phyloP scores from a whole-genome alignment of 2,888 invertebrate genomes.

The Leptarthrus brevirostris region DNA sequence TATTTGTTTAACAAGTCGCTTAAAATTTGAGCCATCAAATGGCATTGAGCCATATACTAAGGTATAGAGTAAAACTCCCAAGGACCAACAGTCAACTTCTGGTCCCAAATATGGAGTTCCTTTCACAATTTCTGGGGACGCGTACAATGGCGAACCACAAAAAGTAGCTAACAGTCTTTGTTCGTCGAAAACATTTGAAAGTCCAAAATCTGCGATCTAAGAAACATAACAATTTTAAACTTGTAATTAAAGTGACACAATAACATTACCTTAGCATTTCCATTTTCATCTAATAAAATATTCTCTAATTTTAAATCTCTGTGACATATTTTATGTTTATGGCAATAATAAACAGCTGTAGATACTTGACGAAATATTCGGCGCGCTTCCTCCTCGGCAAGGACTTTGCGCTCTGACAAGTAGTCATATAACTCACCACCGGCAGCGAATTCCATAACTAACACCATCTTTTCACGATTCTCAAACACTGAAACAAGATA shows the following conservation, averaged over 20 bases:
- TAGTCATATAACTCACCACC: conserved; percentile 99
- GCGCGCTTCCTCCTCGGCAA: conserved; percentile 91
- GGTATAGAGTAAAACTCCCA: conserved; percentile 97
- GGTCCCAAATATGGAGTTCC: conserved; percentile 97
- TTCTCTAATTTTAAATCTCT: conserved; percentile 96
- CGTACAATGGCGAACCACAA: conserved; percentile 96
- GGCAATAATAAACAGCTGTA: conserved; percentile 97
- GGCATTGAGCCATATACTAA: conserved; percentile 99
- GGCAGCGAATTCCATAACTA: conserved; percentile 99
- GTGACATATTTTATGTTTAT: conserved; percentile 98
- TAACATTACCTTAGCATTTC: conserved; percentile 86
- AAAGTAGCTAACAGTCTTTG: conserved; percentile 88
- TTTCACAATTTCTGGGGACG: conserved; percentile 97
- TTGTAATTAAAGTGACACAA: background rate
- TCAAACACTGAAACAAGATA: conserved; percentile 91
- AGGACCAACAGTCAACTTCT: conserved; percentile 94
- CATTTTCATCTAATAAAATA: conserved; percentile 90
- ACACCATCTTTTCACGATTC: conserved; percentile 98
- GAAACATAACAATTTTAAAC: conserved; percentile 55
- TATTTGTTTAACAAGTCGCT: conserved; percentile 95
- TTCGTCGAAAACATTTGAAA: conserved; percentile 96
- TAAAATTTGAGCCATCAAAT: conserved; percentile 98
- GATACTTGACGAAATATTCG: conserved; percentile 96
- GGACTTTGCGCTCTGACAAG: conserved; percentile 89
- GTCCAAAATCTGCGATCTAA: conserved; percentile 97